Base-by-base conservation (phyloP, 2,888 invertebrate species). In the Cephalotes varians region DNA sequence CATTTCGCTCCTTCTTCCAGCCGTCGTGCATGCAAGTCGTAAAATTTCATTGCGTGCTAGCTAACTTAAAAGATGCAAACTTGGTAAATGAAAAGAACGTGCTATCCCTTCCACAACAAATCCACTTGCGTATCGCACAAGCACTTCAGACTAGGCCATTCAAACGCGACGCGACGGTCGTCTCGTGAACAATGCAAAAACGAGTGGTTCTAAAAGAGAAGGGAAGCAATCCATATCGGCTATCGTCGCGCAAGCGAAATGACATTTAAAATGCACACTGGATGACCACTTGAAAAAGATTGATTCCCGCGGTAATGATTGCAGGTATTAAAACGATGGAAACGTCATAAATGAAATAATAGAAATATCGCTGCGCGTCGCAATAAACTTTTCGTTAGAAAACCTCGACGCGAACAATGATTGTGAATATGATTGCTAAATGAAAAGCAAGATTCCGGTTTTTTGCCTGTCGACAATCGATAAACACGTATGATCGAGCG, bases 21-120 rank as follows among this genome's bases (percentile, higher is more conserved):
- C 28, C 15, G 47, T 40, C 44, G 40, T 60, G 56, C 67, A 64
- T 31, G 54, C 34, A 37, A 77, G 76, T 83, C 83, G 62, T 87
- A 84, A 87, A 88, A 84, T 72, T 88, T 88, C 64, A 86, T 69
- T 82, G 58, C 86, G 28, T 79, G 65, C 60, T n/a, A n/a, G 58
- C 56, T 10, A 80, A 72, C 79, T 83, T 85, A 73, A 83, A 81
- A 67, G 80, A 88, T 77, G 81, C 60, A 77, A 81, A 85, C 83
- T 69, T 73, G 54, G 76, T 64, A 73, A 82, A 86, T 60, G 85
- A 67, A 87, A 85, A 85, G 62, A 74, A 74, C 77, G 83, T 65
- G 82, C 40, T 15, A 62, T 2, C 6, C 1, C 34, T 31, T 28
- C 6, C 51, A 73, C 67, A 85, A 84, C 77, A 84, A 88, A 88